Percentiles rank a stretch among this genome's conserved stretches.
phyloP scores from a whole-genome alignment of 2,888 invertebrate genomes.

The Mycalesis mineus region DNA sequence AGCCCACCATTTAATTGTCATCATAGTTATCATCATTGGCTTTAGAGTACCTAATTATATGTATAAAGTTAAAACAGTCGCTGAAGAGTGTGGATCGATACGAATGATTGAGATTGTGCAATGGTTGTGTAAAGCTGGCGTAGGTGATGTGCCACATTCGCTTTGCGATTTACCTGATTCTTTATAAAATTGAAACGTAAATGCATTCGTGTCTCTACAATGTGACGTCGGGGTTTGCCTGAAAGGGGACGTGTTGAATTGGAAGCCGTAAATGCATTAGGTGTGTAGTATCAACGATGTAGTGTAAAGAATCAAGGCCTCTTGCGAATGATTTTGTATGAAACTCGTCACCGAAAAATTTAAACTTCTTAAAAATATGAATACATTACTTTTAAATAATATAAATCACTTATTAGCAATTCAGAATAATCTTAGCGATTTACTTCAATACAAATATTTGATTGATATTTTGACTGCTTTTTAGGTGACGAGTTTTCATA shows the following conservation, averaged over 20 bases:
- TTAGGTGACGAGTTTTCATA: no score
- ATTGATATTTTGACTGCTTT: no score
- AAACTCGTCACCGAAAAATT: neutral
- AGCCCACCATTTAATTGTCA: no score
- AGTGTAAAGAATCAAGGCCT: neutral
- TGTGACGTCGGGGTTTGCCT: neutral
- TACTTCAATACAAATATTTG: no score
- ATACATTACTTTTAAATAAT: no score
- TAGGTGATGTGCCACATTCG: neutral
- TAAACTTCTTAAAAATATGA: no score
- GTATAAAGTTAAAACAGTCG: no score
- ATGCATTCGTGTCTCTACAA: neutral
- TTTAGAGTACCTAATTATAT: no score
- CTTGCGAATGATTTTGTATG: neutral
- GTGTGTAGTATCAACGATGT: neutral
- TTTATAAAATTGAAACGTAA: neutral
- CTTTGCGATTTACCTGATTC: neutral
- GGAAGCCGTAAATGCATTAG: neutral
- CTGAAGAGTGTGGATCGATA: neutral
- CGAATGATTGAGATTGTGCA: neutral
- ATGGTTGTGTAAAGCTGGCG: neutral
- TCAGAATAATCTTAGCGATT: no score
- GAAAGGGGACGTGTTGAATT: neutral
- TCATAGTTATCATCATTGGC: no score
- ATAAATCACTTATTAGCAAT: no score